Evolutionary conservation across 2,113 vertebrate genomes (phyloP), one percentile per base, ranked within the genome.

Genomic region (Platysteira castanea): DNA sequence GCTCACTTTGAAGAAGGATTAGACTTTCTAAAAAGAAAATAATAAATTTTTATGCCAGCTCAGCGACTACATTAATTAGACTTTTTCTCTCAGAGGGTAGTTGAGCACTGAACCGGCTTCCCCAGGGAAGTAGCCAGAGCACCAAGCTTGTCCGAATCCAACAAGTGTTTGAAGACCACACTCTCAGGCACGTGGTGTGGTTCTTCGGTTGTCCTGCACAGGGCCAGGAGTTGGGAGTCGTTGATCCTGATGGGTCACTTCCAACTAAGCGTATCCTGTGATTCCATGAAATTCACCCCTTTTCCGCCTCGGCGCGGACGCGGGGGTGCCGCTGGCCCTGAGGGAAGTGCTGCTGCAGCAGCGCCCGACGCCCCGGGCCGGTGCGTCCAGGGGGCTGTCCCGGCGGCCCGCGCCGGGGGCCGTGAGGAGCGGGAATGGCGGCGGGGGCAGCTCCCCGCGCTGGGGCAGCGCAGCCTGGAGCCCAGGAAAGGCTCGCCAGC

Each of bases 401-500:
- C 16, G 44, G 37, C 11, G 13, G 27, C 33, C 4, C 15, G 10
- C 31, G 23, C 24, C 4, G 22, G 15, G 16, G 33, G 7, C 56
- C 7, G 1, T 30, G 31, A 59, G 31, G 41, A 42, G 14, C 7
- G 19, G 2, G 4, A n/a, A 59, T 19, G 84, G 81, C 26, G 12
- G 31, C 47, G 9, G 10, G 10, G 42, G 3, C 12, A 17, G 35
- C 26, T 46, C 26, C 3, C 6, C 11, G 20, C 4, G 12, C 22
- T 12, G 26, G 60, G 37, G 1, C 26, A 6, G 63, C 13, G 7
- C 39, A 54, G 50, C 26, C 46, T 2, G 23, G 1, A 39, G 53
- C 17, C 17, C 15, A 0, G 6, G 10, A 0, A 8, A 4, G 13
- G 18, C 47, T 27, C 3, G 2, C 31, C 27, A 46, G 49, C 7